Conservation (phyloP, 2,797 vertebrate genomes). For the Delichon dasypus region DNA sequence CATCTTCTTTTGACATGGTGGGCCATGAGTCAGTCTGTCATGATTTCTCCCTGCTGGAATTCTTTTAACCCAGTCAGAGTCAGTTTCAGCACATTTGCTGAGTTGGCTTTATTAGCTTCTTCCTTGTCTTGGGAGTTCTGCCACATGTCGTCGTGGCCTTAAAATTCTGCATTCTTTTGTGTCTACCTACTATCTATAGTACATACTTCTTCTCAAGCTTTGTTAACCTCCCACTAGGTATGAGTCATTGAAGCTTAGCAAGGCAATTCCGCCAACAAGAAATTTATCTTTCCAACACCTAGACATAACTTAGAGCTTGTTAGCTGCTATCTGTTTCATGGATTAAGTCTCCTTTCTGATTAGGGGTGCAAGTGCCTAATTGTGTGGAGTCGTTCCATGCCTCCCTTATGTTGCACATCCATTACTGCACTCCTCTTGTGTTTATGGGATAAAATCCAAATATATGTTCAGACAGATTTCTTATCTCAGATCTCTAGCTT, state of each 20-base stretch:
- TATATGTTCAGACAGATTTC: background rate
- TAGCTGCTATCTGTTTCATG: background rate
- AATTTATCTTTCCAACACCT: background rate
- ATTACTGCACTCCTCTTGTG: background rate
- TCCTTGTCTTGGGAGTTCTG: background rate
- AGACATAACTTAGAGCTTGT: background rate
- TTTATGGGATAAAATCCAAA: background rate
- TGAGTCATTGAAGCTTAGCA: background rate
- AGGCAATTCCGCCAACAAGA: background rate
- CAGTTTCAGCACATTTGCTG: background rate
- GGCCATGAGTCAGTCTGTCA: no score
- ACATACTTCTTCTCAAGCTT: background rate
- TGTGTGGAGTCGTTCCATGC: accelerated
- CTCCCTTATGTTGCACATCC: background rate
- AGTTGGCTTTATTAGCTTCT: background rate
- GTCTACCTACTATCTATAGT: background rate
- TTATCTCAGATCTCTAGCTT: background rate
- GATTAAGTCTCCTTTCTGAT: background rate
- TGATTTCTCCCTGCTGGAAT: background rate
- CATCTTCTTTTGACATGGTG: background rate
- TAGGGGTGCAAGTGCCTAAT: background rate
- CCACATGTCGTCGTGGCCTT: background rate
- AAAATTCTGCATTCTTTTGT: background rate
- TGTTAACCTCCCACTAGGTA: background rate
- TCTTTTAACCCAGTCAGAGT: background rate